Evolutionary conservation across 2,888 invertebrate species (phyloP).

Genomic region (Timandra comae): DNA sequence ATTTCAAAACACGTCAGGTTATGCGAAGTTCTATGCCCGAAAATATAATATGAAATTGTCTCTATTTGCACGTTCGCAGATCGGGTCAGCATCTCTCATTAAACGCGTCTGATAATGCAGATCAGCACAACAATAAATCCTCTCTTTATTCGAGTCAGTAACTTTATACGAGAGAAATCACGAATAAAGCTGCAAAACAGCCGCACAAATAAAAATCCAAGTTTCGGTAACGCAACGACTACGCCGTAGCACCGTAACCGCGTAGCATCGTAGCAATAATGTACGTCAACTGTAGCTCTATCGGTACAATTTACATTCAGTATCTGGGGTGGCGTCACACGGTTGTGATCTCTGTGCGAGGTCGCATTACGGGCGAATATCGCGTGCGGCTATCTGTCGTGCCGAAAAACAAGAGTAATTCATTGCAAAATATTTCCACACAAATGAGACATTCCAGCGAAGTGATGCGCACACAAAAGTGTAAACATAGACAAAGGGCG

Average conservation of each 20-base stretch:
- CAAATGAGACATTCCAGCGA: slow-evolving; percentile 15
- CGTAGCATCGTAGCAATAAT: slow-evolving; percentile 1
- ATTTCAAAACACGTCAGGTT: slow-evolving; percentile 19
- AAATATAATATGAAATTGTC: slow-evolving; percentile 18
- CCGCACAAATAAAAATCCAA: too few species aligned
- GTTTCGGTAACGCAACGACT: not conserved
- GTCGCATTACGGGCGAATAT: too few species aligned
- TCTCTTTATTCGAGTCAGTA: too few species aligned
- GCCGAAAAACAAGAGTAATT: slow-evolving; percentile 11
- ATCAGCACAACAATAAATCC: too few species aligned
- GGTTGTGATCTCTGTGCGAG: too few species aligned
- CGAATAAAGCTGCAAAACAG: not conserved
- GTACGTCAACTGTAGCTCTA: not conserved
- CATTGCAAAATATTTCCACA: slow-evolving; percentile 13
- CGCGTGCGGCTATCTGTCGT: not conserved
- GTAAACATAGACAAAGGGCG: slow-evolving; percentile 7
- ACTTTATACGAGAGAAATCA: too few species aligned
- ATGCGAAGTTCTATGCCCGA: slow-evolving; percentile 12
- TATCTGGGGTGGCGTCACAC: not conserved
- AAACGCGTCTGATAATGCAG: too few species aligned
- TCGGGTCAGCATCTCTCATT: slow-evolving; percentile 14
- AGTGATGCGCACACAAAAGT: slow-evolving; percentile 5
- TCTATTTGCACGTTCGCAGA: slow-evolving; percentile 18
- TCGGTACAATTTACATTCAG: not conserved
- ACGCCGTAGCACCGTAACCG: not conserved